Base-by-base conservation (phyloP, 2,113 vertebrate genomes). In the Clarias gariepinus region DNA sequence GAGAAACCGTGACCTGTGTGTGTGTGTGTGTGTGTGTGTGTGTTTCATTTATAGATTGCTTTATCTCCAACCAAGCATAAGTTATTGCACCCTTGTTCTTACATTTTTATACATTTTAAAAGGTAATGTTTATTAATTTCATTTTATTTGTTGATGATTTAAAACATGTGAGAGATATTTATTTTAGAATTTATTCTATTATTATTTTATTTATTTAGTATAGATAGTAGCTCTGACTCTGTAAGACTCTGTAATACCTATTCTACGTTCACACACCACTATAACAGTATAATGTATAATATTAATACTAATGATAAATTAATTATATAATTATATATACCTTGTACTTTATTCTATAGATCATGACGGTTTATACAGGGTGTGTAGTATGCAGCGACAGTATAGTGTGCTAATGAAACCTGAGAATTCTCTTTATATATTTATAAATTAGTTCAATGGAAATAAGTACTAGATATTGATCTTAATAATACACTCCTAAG, bases 1-100 rank as follows among this genome's bases (percentile, higher is more conserved):
- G 89, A 74, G 84, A 86, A 88, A 83, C 76, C 73, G 18, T 73
- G 64, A 76, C 69, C 15, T 79, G 81, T 83, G 81, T 83, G 71
- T 78, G 81, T 83, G 80, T 55, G 57, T 74, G 73, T 78, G 84
- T 79, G 78, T 58, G 63, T 81, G 78, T 86, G 85, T 85, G 79
- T 61, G 84, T 79, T 76, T 88, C 30, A 47, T 57, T 66, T 25
- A 58, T 58, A 25, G 2, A 66, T 25, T 66, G n/a, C 60, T 77
- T 28, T 77, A 84, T 81, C 55, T 88, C 13, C n/a, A 41, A 21
- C 23, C 10, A 23, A 2, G 79, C 33, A 16, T 52, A 63, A 33
- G 15, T 33, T 19, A 41, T 18, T 73, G 69, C 69, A 73, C 18
- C 66, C 66, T 15, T 47, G 47, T 47, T 47, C 47, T 47, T 47